phyloP scores from a whole-genome alignment of 2,113 vertebrate species.

The Coturnix japonica region DNA sequence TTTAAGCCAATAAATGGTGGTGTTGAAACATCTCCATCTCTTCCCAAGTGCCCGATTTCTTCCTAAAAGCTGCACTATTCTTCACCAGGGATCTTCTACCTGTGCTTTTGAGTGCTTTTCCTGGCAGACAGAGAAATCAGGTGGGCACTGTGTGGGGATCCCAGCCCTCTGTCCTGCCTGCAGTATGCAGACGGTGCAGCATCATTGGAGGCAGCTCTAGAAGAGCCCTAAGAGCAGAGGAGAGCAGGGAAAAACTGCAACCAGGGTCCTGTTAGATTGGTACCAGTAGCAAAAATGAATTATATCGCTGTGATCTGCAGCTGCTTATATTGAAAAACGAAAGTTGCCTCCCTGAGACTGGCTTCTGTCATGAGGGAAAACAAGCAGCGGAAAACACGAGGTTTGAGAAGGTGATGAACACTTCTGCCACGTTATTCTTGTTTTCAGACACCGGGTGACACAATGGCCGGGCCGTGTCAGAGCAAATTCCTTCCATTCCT shows the following conservation, averaged over 20 bases:
- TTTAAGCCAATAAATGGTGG: neutral
- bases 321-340: neutral
- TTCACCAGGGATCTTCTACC: neutral
- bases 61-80: neutral
- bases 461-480: neutral
- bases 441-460: neutral
- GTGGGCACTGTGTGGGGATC: neutral
- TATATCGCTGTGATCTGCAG: neutral
- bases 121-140: neutral
- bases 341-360: neutral
- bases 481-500: neutral
- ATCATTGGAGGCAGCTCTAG: neutral
- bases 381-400: neutral
- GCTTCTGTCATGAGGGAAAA: neutral
- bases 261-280: neutral
- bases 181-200: fast-evolving
- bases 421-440: neutral
- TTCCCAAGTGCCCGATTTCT: neutral
- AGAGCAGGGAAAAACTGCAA: neutral
- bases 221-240: neutral
- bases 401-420: neutral
- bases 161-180: neutral
- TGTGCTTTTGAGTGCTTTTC: neutral
- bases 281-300: neutral
- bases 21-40: neutral